Base-by-base conservation (phyloP, 2,113 vertebrate species). In the Sphaerodactylus townsendi region DNA sequence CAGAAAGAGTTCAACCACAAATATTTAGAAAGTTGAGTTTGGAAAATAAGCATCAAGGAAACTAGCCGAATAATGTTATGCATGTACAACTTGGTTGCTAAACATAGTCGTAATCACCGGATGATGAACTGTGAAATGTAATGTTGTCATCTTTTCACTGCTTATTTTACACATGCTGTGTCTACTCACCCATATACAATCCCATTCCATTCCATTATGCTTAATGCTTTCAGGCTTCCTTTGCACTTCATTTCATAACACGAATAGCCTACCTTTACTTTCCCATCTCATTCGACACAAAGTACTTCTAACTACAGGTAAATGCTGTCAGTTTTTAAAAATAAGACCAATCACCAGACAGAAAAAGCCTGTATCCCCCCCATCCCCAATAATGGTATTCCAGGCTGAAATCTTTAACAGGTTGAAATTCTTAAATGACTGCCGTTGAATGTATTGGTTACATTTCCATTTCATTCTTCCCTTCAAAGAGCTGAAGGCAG, bases 151-250 rank as follows among this genome's bases (percentile, higher is more conserved):
- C 46, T 79, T 62, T 84, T 75, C 9, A 44, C 80, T 77, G 73
- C 70, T 86, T 90, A 71, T 86, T 92, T 90, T 87, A 83, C 64
- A 85, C 71, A 86, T 90, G 87, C 82, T 79, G 39, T 78, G 89
- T 81, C 90, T 85, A 79, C 48, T 77, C 85, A 93, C 86, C 84
- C 85, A 79, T 82, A 89, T 80, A 53, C 76, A 90, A 89, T 92
- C 85, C 86, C 82, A 90, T 89, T 77, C 82, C 17, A 50, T 66
- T 82, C 65, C 68, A 46, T 90, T 89, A 89, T 77, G 2, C 87
- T 88, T 94, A 94, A 93, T 94, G 89, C 90, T 91, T 92, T 93
- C 82, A 88, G 91, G 93, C 88, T 90, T 92, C 85, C 41, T 89
- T 92, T 91, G 89, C 88, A 92, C 88, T 92, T 90, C 85, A 92